Evolutionary conservation across 2,888 invertebrate genomes (phyloP).

Genomic region (Biston betularia): DNA sequence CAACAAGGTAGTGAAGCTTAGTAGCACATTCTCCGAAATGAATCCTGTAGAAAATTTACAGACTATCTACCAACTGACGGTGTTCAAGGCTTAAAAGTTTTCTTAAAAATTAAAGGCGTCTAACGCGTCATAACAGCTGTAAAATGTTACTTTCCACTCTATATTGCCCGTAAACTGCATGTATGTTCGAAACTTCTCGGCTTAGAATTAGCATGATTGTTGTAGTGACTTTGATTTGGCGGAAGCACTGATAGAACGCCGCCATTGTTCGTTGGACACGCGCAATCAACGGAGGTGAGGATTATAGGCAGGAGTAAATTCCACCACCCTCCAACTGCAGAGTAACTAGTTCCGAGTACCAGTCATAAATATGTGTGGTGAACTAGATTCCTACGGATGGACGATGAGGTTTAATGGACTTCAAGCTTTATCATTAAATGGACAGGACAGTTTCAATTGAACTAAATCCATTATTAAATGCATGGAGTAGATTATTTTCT

Average conservation of each 20-base stretch:
- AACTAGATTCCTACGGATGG: slow-evolving; percentile 24
- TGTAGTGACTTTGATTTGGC: slow-evolving; percentile 7
- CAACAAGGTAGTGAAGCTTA: no score
- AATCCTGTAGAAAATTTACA: no score
- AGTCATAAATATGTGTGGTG: slow-evolving; percentile 28
- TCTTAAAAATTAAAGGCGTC: no score
- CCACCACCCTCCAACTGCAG: slow-evolving; percentile 22
- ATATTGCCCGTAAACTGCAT: no score
- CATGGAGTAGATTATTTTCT: no score
- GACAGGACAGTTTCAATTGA: neutral
- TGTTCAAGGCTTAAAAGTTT: no score
- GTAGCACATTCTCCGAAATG: no score
- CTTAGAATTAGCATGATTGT: neutral
- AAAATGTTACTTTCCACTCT: neutral
- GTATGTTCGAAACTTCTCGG: no score
- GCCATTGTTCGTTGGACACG: slow-evolving; percentile 19
- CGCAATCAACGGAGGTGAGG: slow-evolving; percentile 35
- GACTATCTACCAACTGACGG: no score
- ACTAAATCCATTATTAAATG: neutral
- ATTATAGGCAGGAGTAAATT: slow-evolving; percentile 15
- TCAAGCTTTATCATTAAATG: slow-evolving; percentile 12
- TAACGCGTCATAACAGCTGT: no score
- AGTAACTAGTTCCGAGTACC: slow-evolving; percentile 19
- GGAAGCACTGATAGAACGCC: slow-evolving; percentile 8
- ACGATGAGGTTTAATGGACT: slow-evolving; percentile 11